Evolutionary conservation across 2,113 vertebrate genomes (phyloP).

Genomic region (Forbesichthys papilliferus): DNA sequence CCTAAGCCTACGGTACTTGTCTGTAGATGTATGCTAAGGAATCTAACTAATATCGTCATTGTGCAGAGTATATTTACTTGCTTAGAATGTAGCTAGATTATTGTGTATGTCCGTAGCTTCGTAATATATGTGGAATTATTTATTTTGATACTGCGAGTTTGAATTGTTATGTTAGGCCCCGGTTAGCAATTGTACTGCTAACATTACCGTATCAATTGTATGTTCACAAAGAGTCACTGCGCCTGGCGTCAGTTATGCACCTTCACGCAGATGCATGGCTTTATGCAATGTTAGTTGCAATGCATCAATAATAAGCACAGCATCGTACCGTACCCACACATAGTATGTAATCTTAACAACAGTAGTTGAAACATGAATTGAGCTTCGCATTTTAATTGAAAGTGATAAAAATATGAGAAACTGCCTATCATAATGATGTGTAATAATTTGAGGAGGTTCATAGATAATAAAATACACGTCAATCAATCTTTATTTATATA

Average conservation of each 20-base stretch:
- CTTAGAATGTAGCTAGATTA: background rate
- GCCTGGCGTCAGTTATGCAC: background rate
- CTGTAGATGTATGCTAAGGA: background rate
- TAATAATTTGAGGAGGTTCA: too few relatives aligned
- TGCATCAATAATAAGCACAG: too few relatives aligned
- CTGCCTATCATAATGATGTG: too few relatives aligned
- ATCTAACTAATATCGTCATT: background rate
- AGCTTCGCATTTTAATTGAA: too few relatives aligned
- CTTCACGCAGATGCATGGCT: too few relatives aligned
- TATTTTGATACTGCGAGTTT: background rate
- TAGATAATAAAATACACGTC: too few relatives aligned
- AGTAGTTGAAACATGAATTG: too few relatives aligned
- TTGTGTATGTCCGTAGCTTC: background rate
- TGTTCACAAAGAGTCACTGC: conserved; percentile 50
- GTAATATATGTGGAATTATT: rapidly evolving
- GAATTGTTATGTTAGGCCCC: conserved; percentile 28
- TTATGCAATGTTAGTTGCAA: too few relatives aligned
- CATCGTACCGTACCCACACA: too few relatives aligned
- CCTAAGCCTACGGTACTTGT: background rate
- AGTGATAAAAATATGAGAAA: too few relatives aligned
- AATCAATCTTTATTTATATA: too few relatives aligned
- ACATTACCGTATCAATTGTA: conserved; percentile 19
- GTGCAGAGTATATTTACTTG: background rate
- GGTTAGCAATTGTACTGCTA: conserved; percentile 59
- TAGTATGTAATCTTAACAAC: too few relatives aligned